phyloP scores from a whole-genome alignment of 1,140 invertebrate genomes.

The Leptinotarsa undecemlineata region DNA sequence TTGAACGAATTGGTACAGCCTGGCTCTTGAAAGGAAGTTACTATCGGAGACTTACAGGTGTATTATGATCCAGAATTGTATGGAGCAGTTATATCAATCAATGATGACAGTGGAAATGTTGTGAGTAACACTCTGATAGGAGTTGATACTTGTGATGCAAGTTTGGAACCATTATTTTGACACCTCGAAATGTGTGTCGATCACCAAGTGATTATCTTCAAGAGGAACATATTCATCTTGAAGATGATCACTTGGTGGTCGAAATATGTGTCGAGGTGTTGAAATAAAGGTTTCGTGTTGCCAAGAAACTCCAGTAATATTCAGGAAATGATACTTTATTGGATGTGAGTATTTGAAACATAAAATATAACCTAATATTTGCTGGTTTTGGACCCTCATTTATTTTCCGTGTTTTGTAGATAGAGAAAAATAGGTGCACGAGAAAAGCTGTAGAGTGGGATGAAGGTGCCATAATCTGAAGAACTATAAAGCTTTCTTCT shows the following conservation, averaged over 20 bases:
- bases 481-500: conserved; percentile 47
- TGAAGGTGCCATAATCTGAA: conserved; percentile 32
- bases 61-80: conserved; percentile 50
- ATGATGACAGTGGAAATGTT: conserved; percentile 35
- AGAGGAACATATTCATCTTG: too few species aligned
- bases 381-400: too few species aligned
- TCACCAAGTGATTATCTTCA: too few species aligned
- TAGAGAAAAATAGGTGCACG: conserved; percentile 42
- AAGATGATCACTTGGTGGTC: too few species aligned
- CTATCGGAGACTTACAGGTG: conserved; percentile 43
- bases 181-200: too few species aligned
- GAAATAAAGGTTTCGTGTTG: too few species aligned
- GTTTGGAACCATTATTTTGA: too few species aligned
- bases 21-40: conserved; percentile 40
- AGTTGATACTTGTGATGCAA: conserved; percentile 35
- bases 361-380: too few species aligned
- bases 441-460: conserved; percentile 49
- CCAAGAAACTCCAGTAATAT: too few species aligned
- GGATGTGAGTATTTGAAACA: conserved; percentile 38
- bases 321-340: conserved; percentile 49
- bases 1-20: conserved; percentile 37
- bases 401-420: conserved; percentile 32
- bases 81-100: conserved; percentile 43
- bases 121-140: conserved; percentile 50
- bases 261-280: too few species aligned